phyloP scores from a whole-genome alignment of 1,140 invertebrate species.

The Microplitis mediator region DNA sequence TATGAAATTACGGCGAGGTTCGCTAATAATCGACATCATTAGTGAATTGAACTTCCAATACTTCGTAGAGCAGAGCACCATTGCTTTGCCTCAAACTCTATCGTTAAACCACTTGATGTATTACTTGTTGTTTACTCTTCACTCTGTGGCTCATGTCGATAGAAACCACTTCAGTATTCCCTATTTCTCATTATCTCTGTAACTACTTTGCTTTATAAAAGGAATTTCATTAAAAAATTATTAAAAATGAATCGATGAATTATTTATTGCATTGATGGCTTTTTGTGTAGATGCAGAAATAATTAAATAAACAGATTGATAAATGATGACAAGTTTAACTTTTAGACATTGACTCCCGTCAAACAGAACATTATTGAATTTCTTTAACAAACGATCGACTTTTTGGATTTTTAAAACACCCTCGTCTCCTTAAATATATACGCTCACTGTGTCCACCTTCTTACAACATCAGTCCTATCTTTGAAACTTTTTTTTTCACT shows the following conservation, averaged over 20 bases:
- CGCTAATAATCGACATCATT: constrained; percentile 6
- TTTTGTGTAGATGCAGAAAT: not conserved
- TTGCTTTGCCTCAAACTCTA: not conserved
- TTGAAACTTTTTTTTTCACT: not conserved
- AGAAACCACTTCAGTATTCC: not conserved
- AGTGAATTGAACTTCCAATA: not conserved
- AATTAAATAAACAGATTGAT: constrained; percentile 48
- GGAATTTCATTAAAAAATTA: constrained; percentile 25
- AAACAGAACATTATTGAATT: constrained; percentile 51
- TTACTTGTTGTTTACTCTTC: constrained; percentile 26
- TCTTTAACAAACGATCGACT: constrained; percentile 53
- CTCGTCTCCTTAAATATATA: constrained; percentile 21
- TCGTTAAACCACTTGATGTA: not conserved
- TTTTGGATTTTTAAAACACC: constrained; percentile 24
- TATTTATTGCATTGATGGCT: too few species aligned
- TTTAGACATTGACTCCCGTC: constrained; percentile 38
- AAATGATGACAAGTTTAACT: constrained; percentile 44
- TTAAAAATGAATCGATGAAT: not conserved
- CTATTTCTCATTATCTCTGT: constrained; percentile 47
- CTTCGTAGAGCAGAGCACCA: not conserved
- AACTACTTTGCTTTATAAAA: constrained; percentile 10
- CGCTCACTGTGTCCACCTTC: not conserved
- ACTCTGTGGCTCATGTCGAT: constrained; percentile 23
- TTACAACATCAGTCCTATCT: not conserved
- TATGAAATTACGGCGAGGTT: not conserved